A percentile compares a stretch with the other conserved stretches of the same genome.
Conservation (phyloP, 2,113 vertebrate species). For the Oreochromis aureus region DNA sequence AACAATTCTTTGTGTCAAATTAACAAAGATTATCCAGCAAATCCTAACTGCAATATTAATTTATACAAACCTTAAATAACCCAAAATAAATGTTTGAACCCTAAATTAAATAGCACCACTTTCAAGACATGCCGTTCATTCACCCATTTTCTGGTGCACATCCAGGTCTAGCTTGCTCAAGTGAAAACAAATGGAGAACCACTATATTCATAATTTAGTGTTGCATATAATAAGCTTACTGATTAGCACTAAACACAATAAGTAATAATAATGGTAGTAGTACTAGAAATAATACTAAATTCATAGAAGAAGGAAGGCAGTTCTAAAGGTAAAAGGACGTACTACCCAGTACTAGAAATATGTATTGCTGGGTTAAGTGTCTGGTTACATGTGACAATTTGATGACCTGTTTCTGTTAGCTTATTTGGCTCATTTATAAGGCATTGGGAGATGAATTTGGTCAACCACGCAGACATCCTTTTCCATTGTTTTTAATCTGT, state of each 20-base stretch:
- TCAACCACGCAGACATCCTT: not conserved
- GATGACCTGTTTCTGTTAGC: not conserved
- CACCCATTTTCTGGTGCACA: not conserved
- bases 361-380: not conserved
- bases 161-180: not conserved
- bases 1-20: not conserved
- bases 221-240: not conserved
- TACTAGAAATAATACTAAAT: not conserved
- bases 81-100: not conserved
- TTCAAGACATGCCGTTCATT: not conserved
- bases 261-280: not conserved
- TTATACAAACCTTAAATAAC: not conserved
- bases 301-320: not conserved
- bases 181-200: not conserved
- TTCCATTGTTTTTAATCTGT: not conserved
- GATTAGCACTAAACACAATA: not conserved
- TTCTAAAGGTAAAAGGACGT: not conserved
- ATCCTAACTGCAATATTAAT: not conserved
- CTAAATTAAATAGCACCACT: not conserved
- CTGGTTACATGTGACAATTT: not conserved
- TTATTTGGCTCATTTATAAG: not conserved
- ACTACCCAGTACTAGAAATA: not conserved
- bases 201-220: not conserved
- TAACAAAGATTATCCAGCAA: not conserved
- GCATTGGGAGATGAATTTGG: not conserved